Percentiles rank a stretch among this genome's conserved stretches.
Conservation (phyloP, 2,888 invertebrate genomes). For the Rhingia campestris region DNA sequence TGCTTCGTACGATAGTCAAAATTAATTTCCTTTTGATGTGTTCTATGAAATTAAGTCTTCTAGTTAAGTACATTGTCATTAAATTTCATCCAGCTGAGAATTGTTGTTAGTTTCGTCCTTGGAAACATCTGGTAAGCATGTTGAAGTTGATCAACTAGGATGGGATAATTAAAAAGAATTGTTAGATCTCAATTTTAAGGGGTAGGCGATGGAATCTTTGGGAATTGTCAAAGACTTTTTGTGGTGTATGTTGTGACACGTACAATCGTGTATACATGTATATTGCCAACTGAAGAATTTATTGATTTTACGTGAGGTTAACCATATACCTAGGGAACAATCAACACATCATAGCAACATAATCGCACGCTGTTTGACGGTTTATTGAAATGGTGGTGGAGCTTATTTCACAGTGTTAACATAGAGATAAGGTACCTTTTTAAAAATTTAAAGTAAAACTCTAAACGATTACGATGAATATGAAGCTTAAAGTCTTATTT, state of each 20-base stretch:
- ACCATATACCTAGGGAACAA: too few relatives aligned
- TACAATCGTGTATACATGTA: neutral
- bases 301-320: conserved; percentile 27
- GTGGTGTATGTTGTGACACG: too few relatives aligned
- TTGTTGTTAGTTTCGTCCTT: conserved; percentile 3
- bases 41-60: conserved; percentile 2
- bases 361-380: too few relatives aligned
- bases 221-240: conserved; percentile 1
- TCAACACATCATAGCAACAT: too few relatives aligned
- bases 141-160: conserved; percentile 29
- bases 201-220: neutral
- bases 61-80: conserved; percentile 32
- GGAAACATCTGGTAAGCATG: conserved; percentile 19
- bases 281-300: conserved; percentile 1
- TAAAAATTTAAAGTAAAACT: too few relatives aligned
- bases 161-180: conserved; percentile 24
- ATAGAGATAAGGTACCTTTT: too few relatives aligned
- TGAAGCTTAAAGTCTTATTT: too few relatives aligned
- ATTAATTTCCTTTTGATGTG: conserved; percentile 50
- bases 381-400: too few relatives aligned
- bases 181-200: conserved; percentile 22
- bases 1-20: conserved; percentile 35
- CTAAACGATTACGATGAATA: too few relatives aligned
- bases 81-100: conserved; percentile 6
- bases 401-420: too few relatives aligned